phyloP scores from a whole-genome alignment of 2,797 vertebrate species.

The Thamnophis elegans region DNA sequence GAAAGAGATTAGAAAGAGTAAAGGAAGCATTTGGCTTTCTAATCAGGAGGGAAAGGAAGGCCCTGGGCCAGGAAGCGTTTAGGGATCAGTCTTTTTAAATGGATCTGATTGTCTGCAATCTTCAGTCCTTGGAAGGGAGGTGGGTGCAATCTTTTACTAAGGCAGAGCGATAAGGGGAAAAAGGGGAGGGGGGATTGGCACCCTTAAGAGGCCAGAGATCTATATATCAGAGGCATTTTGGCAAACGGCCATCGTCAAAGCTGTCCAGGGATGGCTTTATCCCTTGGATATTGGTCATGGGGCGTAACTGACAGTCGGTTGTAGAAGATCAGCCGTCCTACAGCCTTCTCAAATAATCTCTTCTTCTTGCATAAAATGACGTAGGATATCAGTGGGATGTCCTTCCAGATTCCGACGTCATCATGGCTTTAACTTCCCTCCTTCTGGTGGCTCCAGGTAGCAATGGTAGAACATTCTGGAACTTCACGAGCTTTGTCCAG shows the following conservation, averaged over 20 bases:
- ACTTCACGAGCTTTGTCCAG: not conserved
- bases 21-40: not conserved
- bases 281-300: not conserved
- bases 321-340: not conserved
- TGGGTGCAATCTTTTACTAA: not conserved
- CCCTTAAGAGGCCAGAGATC: not conserved
- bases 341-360: not conserved
- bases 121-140: not conserved
- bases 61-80: not conserved
- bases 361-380: not conserved
- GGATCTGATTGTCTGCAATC: not conserved
- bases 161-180: not conserved
- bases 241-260: not conserved
- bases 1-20: not conserved
- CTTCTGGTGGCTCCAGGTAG: not conserved
- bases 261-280: not conserved
- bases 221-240: not conserved
- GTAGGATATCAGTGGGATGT: not conserved
- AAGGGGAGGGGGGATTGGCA: not conserved
- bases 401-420: not conserved
- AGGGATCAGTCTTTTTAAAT: no score
- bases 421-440: not conserved
- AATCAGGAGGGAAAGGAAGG: slow-evolving; percentile 8
- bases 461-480: not conserved
- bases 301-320: not conserved